Conservation (phyloP, 2,888 invertebrate genomes). For the Acleris emargana region DNA sequence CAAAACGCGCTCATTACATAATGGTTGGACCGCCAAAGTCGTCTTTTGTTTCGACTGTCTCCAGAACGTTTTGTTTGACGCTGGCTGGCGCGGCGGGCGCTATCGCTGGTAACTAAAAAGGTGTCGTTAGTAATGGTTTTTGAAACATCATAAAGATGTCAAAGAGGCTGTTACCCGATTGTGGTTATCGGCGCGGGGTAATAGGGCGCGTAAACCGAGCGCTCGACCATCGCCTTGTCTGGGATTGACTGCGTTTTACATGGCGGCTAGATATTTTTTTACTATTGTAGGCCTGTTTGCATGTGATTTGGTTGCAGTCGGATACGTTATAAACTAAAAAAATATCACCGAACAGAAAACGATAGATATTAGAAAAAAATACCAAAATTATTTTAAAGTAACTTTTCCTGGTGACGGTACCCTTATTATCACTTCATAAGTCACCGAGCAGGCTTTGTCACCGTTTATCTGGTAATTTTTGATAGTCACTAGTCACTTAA, state of each 20-base stretch:
- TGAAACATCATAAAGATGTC: conserved; percentile 84
- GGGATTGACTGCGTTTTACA: too few species aligned
- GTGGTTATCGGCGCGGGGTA: conserved; percentile 67
- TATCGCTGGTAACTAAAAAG: conserved; percentile 82
- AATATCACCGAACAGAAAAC: too few species aligned
- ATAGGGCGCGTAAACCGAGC: conserved; percentile 61
- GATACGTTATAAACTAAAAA: too few species aligned
- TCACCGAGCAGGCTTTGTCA: conserved; percentile 74
- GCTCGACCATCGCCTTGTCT: conserved; percentile 25
- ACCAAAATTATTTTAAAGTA: conserved; percentile 29
- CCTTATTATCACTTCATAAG: conserved; percentile 80
- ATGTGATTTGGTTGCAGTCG: too few species aligned
- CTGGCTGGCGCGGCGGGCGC: conserved; percentile 59
- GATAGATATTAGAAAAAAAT: too few species aligned
- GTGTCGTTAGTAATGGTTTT: conserved; percentile 83
- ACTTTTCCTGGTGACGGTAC: conserved; percentile 55
- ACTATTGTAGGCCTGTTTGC: too few species aligned
- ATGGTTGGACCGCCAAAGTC: conserved; percentile 48
- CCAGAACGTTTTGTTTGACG: conserved; percentile 65
- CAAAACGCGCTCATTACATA: conserved; percentile 24
- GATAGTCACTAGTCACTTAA: conserved; percentile 81
- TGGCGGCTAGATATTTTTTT: too few species aligned
- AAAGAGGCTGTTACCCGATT: conserved; percentile 78
- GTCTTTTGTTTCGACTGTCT: conserved; percentile 50
- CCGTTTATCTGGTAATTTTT: conserved; percentile 80